Evolutionary conservation across 1,140 invertebrate genomes (phyloP), one percentile per base, ranked within the genome.

Genomic region (Hycleus phaleratus): DNA sequence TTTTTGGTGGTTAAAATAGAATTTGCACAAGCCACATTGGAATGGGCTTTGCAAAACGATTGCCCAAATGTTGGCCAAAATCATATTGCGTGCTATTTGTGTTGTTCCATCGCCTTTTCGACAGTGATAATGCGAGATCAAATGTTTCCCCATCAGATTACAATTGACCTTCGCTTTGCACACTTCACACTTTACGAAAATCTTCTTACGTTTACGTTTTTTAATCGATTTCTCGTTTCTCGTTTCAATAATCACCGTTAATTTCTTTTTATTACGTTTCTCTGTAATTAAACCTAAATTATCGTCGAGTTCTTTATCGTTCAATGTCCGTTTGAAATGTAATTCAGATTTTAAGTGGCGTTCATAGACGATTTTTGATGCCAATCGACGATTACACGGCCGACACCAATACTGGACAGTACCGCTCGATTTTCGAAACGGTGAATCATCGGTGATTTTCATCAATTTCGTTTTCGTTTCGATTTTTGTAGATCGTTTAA

Each of bases 91-190:
- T 39, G 82, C 79, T 26, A 72, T 71, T 12, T 73, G 71, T 53
- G 76, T 77, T 45, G 71, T 74, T n/a, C 77, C 75, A 56, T 79
- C 77, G 57, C 82, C 81, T 66, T 85, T 85, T 63, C 85, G 79
- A 66, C 85, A 89, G 70, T 91, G 89, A 73, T 86, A 91, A 72
- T 87, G 86, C 26, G 88, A 91, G 53, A 91, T 87, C 50, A 91
- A 76, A 75, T 91, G 89, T 70, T 90, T 90, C 51, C 89, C 87
- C 74, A 91, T 84, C 60, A 87, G 73, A 56, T 84, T 77, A 3
- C 79, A 77, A 50, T 78, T 79, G 25, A 90, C 84, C 61, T 81
- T 79, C 10, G 82, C 82, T 26, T 79, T 79, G 60, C 88, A 91
- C 51, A 87, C 85, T 44, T 81, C 78, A 68, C 88, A 90, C 53